These are phyloP conservation scores for Hydractinia symbiolongicarpus DNA, from an alignment of 30 jellyfish, hydroid and myxozoan species.

Conservation along the genomic window DNA sequence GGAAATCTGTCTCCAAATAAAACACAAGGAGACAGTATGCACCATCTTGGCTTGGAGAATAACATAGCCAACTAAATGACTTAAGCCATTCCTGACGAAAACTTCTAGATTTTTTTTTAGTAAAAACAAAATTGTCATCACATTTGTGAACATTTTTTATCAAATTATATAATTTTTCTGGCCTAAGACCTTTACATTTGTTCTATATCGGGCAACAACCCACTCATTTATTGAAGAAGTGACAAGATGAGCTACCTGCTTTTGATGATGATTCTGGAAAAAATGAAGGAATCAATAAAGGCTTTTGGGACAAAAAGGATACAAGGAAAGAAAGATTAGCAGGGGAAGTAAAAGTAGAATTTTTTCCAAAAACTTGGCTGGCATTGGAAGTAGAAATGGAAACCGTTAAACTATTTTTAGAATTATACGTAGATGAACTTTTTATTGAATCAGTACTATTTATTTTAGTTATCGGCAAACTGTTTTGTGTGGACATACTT, in stretches of 20 bases:
- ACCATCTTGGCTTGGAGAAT: conserved; percentile 41
- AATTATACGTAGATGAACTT: too few species aligned
- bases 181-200: background rate
- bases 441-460: too few species aligned
- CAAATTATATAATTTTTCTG: background rate
- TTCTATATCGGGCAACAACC: background rate
- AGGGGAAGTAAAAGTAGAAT: background rate
- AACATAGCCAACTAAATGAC: conserved; percentile 40
- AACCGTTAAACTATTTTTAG: too few species aligned
- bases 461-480: background rate
- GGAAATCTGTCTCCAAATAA: conserved; percentile 19
- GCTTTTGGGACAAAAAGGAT: too few species aligned
- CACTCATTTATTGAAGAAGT: background rate
- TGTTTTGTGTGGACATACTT: background rate
- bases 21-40: conserved; percentile 62
- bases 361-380: background rate
- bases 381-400: too few species aligned
- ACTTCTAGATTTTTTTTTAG: conserved; percentile 13
- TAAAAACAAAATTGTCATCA: conserved; percentile 17
- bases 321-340: too few species aligned
- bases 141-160: conserved; percentile 32
- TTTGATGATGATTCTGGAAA: background rate
- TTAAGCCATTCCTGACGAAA: conserved; percentile 37
- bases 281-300: too few species aligned
- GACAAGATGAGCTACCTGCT: background rate